Conservation (phyloP, 2,113 vertebrate species). For the Hirundichthys speculiger region DNA sequence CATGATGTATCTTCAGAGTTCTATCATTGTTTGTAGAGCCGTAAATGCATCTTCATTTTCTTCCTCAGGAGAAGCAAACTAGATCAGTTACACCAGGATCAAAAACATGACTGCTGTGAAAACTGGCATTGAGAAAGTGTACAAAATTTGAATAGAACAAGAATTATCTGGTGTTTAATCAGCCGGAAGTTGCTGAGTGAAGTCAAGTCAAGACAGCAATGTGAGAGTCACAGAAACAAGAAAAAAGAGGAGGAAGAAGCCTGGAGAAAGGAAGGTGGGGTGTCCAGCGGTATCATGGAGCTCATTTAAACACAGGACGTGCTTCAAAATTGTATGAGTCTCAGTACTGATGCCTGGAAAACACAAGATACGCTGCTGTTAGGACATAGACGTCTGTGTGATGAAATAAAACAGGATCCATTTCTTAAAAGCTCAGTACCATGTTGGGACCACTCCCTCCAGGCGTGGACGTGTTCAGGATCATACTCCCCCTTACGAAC, state of each 20-base stretch:
- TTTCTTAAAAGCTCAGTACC: slow-evolving; percentile 37
- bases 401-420: not conserved
- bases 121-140: too few species aligned
- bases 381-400: not conserved
- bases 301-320: slow-evolving; percentile 63
- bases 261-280: slow-evolving; percentile 11
- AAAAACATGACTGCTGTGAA: too few species aligned
- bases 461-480: slow-evolving; percentile 53
- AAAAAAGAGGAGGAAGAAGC: slow-evolving; percentile 36
- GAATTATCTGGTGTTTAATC: too few species aligned
- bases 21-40: not conserved
- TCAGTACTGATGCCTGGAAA: slow-evolving; percentile 70
- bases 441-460: slow-evolving; percentile 72
- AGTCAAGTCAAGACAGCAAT: slow-evolving; percentile 26
- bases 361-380: not conserved
- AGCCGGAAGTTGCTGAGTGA: too few species aligned
- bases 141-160: too few species aligned
- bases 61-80: not conserved
- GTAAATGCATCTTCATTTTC: not conserved
- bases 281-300: slow-evolving; percentile 43
- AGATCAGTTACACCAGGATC: too few species aligned
- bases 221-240: slow-evolving; percentile 22
- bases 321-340: slow-evolving; percentile 67
- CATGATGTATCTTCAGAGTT: not conserved
- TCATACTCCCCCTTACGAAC: slow-evolving; percentile 42